phyloP scores from a whole-genome alignment of 2,113 vertebrate species.

The Mustelus asterias region DNA sequence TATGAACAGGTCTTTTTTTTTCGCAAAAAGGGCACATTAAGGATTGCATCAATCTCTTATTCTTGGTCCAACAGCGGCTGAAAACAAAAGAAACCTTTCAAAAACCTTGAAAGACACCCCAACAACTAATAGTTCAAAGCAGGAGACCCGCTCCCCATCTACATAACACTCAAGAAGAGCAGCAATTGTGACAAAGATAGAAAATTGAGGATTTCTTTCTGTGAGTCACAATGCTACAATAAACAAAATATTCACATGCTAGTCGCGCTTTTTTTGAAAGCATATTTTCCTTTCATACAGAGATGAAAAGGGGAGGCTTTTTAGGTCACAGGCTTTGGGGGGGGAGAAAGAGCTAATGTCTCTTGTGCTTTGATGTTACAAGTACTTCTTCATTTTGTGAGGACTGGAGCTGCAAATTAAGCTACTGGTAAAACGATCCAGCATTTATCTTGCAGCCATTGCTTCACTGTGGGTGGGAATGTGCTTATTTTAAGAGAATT shows the following conservation, averaged over 20 bases:
- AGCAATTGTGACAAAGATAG: conserved; percentile 48
- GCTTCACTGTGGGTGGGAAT: conserved; percentile 43
- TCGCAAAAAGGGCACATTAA: conserved; percentile 35
- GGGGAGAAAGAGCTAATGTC: conserved; percentile 52
- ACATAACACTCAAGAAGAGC: conserved; percentile 46
- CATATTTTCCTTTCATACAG: conserved; percentile 58
- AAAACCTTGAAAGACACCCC: conserved; percentile 49
- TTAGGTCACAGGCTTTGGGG: conserved; percentile 54
- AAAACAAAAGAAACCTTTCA: conserved; percentile 46
- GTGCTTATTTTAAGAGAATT: conserved; percentile 19
- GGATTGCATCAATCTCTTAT: conserved; percentile 37
- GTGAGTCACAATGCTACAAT: conserved; percentile 48
- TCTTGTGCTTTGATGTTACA: conserved; percentile 81
- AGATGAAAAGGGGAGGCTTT: conserved; percentile 65
- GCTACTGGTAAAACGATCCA: conserved; percentile 58
- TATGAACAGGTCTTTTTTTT: conserved; percentile 36
- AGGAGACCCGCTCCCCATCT: conserved; percentile 46
- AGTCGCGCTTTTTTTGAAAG: conserved; percentile 53
- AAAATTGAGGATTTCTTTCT: conserved; percentile 51
- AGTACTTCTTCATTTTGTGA: conserved; percentile 66
- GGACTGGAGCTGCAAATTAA: conserved; percentile 56
- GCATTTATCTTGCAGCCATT: conserved; percentile 48
- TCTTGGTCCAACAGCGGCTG: conserved; percentile 41
- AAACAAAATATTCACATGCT: conserved; percentile 47
- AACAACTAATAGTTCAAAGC: conserved; percentile 58